These are phyloP conservation scores for Andrena camellia DNA, from an alignment of 2,888 invertebrate species.

Conservation along the genomic window DNA sequence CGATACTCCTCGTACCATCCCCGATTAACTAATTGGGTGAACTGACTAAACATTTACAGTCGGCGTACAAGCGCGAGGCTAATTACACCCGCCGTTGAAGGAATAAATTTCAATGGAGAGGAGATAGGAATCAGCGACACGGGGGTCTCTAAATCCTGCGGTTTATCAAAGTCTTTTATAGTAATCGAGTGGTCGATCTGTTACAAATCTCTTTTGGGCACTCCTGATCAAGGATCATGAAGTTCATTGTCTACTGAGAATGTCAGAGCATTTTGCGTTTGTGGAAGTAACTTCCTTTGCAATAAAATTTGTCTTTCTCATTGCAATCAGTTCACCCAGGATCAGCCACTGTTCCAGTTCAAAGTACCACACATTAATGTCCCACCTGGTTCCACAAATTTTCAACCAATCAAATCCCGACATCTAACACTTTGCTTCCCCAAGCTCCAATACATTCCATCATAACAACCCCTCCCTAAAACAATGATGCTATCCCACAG, in stretches of 20 bases:
- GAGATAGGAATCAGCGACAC: neutral
- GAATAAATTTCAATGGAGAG: neutral
- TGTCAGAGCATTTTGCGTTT: no score
- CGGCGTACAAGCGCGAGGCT: neutral
- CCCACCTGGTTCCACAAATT: neutral
- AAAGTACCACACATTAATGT: neutral
- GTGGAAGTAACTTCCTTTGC: no score
- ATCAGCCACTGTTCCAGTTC: no score
- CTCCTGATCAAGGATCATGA: no score
- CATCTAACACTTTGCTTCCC: neutral
- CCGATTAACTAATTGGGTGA: slow-evolving; percentile 35
- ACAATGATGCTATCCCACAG: neutral
- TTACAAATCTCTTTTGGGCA: no score
- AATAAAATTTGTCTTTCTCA: no score
- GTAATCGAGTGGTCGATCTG: no score
- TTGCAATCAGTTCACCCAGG: neutral
- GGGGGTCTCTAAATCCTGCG: neutral
- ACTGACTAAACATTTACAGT: neutral
- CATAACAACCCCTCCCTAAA: neutral
- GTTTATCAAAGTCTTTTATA: no score
- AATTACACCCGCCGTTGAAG: neutral
- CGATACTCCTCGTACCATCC: slow-evolving; percentile 6
- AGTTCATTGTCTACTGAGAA: no score
- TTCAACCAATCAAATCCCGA: neutral
- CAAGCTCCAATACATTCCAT: neutral